phyloP scores from a whole-genome alignment of 2,888 invertebrate species.

The Tenthredo notha region DNA sequence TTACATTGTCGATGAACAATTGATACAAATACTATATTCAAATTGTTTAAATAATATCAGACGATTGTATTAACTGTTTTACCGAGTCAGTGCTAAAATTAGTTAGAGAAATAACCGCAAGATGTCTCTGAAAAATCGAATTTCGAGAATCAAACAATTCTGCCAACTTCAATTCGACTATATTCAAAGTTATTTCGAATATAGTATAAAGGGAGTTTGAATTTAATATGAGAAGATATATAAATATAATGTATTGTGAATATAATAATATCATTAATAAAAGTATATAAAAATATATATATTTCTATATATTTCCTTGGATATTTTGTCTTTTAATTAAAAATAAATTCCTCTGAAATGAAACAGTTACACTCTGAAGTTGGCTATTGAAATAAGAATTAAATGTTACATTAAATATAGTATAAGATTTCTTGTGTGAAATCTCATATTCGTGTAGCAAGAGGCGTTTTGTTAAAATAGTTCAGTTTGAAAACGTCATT shows the following conservation, averaged over 20 bases:
- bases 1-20: neutral
- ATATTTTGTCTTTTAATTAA: neutral
- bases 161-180: neutral
- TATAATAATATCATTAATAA: neutral
- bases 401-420: neutral
- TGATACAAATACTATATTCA: neutral
- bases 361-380: neutral
- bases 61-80: neutral
- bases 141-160: neutral
- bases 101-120: neutral
- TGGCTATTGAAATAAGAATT: neutral
- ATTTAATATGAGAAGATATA: neutral
- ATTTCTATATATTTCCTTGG: neutral
- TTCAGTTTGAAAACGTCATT: slow-evolving; percentile 64
- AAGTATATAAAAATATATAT: neutral
- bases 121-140: neutral
- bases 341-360: neutral
- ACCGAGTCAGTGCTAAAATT: slow-evolving; percentile 8
- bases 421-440: neutral
- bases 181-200: neutral
- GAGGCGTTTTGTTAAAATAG: neutral
- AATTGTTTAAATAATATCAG: neutral
- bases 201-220: neutral
- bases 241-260: neutral
- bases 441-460: neutral